Base-by-base conservation (phyloP, 1,140 invertebrate species). In the Tetramorium alpestre region DNA sequence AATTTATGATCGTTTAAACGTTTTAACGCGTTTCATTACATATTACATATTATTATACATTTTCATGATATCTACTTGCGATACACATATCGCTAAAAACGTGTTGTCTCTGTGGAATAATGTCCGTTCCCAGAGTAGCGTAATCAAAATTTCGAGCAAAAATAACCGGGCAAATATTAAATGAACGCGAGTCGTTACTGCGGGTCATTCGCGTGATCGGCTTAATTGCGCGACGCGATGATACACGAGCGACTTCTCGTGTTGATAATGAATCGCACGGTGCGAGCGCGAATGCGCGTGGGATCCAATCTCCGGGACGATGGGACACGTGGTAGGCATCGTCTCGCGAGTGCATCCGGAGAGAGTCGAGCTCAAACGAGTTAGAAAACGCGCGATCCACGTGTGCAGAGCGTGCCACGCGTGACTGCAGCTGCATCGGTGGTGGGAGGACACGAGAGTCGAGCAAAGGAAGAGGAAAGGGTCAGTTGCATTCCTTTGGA, bases 371-470 rank as follows among this genome's bases (percentile, higher is more conserved):
- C 47, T 51, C 60, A 49, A 51, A 84, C 93, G 93, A 93, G 85
- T 73, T 58, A 72, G 87, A 41, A 88, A 90, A 90, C 91, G 92
- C 89, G 92, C 91, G 91, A 89, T 93, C 92, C 93, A 94, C 94
- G 94, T 93, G 94, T 93, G 93, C 89, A 93, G 93, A 94, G 93
- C 94, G 95, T 94, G 94, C 94, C 93, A 94, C 93, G 94, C 94
- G 93, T 93, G 94, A 94, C 92, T 91, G 89, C 89, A 73, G 58
- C 33, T 76, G 82, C 67, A 75, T 88, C 33, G 51, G 10, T 85
- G 58, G 90, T 91, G 90, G 90, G 90, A 86, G 70, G 56, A 65
- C 60, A 62, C 54, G 44, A 54, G 56, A 60, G 67, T 70, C 49
- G 78, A 56, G 41, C 10, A 2, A 16, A 44, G 62, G 86, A 73